These are phyloP conservation scores for Hemithea aestivaria DNA, from an alignment of 2,888 invertebrate species.

Conservation along the genomic window DNA sequence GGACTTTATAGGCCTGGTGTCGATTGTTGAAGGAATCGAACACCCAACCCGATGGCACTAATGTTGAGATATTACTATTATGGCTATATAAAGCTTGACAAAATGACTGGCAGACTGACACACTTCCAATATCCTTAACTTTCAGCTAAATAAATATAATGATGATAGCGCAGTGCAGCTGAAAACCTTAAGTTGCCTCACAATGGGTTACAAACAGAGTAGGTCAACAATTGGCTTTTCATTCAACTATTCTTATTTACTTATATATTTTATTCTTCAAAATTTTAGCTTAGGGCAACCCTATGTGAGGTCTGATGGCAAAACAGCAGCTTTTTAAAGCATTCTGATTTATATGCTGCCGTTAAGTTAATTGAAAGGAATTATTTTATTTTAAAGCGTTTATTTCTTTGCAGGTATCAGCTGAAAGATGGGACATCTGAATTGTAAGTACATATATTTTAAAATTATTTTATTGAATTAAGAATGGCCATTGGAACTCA, in stretches of 20 bases:
- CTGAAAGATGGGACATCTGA: not conserved
- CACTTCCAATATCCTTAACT: too few relatives aligned
- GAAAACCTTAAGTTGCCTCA: slow-evolving; percentile 63
- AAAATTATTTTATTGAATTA: too few relatives aligned
- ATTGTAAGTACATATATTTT: not conserved
- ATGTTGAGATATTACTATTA: too few relatives aligned
- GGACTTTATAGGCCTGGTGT: too few relatives aligned
- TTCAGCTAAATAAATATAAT: slow-evolving; percentile 24
- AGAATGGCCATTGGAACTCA: too few relatives aligned
- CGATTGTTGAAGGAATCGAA: too few relatives aligned
- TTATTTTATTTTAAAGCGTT: too few relatives aligned
- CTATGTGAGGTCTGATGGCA: slow-evolving; percentile 65
- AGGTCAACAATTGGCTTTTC: slow-evolving; percentile 38
- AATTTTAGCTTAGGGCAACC: slow-evolving; percentile 58
- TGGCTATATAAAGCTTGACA: too few relatives aligned
- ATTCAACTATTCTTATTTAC: slow-evolving; percentile 18
- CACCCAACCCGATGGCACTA: too few relatives aligned
- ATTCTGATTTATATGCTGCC: slow-evolving; percentile 41
- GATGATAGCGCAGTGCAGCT: slow-evolving; percentile 76
- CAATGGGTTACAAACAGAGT: slow-evolving; percentile 41
- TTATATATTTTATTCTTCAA: slow-evolving; percentile 31
- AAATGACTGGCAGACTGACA: too few relatives aligned
- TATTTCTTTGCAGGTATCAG: too few relatives aligned
- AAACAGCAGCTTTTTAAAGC: slow-evolving; percentile 40
- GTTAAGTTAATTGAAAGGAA: too few relatives aligned